Evolutionary conservation across 1,140 invertebrate species (phyloP), one percentile per base, ranked within the genome.

Genomic region (Drosophila tsacasi): DNA sequence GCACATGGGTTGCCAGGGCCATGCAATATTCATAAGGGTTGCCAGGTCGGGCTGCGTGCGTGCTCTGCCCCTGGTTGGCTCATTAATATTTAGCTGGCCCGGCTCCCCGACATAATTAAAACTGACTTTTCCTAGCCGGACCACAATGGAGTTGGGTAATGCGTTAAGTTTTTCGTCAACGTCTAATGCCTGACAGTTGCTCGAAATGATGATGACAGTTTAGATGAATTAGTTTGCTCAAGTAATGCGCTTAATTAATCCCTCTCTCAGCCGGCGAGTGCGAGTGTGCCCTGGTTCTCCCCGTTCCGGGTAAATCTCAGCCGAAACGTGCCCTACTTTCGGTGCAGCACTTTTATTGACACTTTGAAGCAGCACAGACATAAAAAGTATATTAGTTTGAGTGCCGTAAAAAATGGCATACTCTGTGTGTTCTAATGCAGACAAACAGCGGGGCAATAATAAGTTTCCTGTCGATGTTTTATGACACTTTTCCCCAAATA

Each of bases 181-280:
- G 81, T 76, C 84, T 90, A 89, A 90, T 85, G 78, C 37, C 79
- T 90, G 84, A 87, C 84, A 90, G 85, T 90, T 81, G 85, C 85
- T 81, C 68, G 85, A 90, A 89, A 85, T 90, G 85, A 89, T 89
- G 85, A 89, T 89, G 85, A 89, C 84, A 89, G 84, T 84, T 90
- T 84, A 90, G 84, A 89, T 89, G 85, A 85, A 89, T 89, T 89
- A 90, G 85, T 89, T 89, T 90, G 79, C 64, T 63, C 69, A 79
- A 81, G 65, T 86, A 89, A 85, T 90, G 81, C 71, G 67, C 57
- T 83, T 81, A 85, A 89, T 89, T 89, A 90, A 90, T 85, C 81
- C 81, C 77, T 46, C 73, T 65, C 12, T 32, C 15, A 32, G 40
- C 19, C 27, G 30, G 49, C n/a, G n/a, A 65, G 25, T 68, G 32